Evolutionary conservation across 1,140 invertebrate genomes (phyloP).

Genomic region (Bombus superbus): DNA sequence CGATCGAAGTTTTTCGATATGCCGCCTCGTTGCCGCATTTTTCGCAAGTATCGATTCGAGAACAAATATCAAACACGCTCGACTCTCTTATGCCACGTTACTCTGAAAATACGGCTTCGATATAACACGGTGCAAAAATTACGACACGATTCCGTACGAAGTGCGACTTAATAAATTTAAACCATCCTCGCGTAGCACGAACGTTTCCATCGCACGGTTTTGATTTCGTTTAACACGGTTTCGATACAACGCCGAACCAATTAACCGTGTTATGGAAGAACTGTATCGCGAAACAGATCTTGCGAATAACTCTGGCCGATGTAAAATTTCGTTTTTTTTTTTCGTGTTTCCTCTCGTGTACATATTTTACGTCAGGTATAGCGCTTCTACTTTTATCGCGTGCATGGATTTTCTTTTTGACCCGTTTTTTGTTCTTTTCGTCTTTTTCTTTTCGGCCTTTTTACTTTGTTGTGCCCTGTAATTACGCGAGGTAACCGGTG

Average conservation of each 20-base stretch:
- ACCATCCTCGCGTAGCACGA: too few relatives aligned
- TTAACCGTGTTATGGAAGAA: too few relatives aligned
- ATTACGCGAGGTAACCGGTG: constrained; percentile 56
- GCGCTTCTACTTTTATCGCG: background rate
- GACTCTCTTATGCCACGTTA: too few relatives aligned
- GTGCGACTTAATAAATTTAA: too few relatives aligned
- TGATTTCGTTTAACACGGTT: too few relatives aligned
- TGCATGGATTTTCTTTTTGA: background rate
- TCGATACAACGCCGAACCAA: too few relatives aligned
- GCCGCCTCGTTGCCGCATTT: background rate
- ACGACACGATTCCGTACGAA: too few relatives aligned
- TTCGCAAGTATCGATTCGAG: too few relatives aligned
- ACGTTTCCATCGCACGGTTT: too few relatives aligned
- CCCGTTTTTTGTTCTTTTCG: background rate
- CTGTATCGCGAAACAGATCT: background rate
- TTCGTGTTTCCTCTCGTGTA: background rate
- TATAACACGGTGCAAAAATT: too few relatives aligned
- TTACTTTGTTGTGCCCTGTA: constrained; percentile 4
- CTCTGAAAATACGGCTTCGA: too few relatives aligned
- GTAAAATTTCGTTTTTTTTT: background rate
- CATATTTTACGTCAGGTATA: background rate
- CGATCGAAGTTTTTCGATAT: background rate
- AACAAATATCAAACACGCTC: background rate
- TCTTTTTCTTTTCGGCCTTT: background rate
- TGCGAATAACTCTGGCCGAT: background rate